Percentiles rank a stretch among this genome's conserved stretches.
Evolutionary conservation across 1,140 invertebrate genomes (phyloP).

Genomic region (Temnothorax nylanderi): DNA sequence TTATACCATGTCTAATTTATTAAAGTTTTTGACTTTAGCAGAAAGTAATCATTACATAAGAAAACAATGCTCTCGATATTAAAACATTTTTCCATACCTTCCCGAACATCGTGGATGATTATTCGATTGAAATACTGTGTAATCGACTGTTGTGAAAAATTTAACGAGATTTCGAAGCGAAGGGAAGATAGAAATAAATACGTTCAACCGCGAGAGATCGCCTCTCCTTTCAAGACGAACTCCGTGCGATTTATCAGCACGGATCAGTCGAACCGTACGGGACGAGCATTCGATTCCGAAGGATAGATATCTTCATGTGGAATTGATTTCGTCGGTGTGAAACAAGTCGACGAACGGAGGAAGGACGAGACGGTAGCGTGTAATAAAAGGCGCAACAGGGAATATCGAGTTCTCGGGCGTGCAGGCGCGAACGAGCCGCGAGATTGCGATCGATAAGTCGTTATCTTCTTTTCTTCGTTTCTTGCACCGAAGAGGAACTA

Average conservation of each 20-base stretch:
- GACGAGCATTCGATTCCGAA: slow-evolving; percentile 35
- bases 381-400: slow-evolving; percentile 58
- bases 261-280: slow-evolving; percentile 11
- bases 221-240: slow-evolving; percentile 13
- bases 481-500: slow-evolving; percentile 19
- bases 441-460: slow-evolving; percentile 54
- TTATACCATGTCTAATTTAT: background rate
- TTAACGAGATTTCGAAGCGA: background rate
- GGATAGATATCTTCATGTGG: slow-evolving; percentile 52
- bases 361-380: slow-evolving; percentile 32
- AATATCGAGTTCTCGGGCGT: slow-evolving; percentile 40
- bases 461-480: slow-evolving; percentile 35
- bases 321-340: slow-evolving; percentile 49
- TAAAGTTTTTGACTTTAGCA: background rate
- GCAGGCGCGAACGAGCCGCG: slow-evolving; percentile 25
- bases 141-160: slow-evolving; percentile 24
- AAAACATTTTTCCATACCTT: background rate
- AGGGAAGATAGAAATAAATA: slow-evolving; percentile 27
- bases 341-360: slow-evolving; percentile 21
- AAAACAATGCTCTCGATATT: background rate
- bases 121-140: background rate
- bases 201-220: slow-evolving; percentile 14
- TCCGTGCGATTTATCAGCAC: slow-evolving; percentile 26
- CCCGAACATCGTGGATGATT: background rate
- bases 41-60: background rate